phyloP scores from a whole-genome alignment of 1,140 invertebrate genomes.

The Octopus sinensis region DNA sequence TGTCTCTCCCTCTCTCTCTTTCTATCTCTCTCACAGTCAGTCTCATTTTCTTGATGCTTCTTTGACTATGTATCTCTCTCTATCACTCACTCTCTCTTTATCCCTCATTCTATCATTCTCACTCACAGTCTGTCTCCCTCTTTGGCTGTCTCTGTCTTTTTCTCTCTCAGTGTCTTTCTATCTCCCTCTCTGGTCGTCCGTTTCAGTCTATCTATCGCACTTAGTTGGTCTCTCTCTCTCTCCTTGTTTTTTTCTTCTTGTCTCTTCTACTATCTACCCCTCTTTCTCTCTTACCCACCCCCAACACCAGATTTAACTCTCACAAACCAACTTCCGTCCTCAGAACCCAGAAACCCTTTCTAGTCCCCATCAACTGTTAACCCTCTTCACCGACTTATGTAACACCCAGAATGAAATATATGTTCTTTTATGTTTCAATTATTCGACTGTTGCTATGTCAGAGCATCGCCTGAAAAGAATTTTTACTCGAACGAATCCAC shows the following conservation, averaged over 20 bases:
- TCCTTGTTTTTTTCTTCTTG: background rate
- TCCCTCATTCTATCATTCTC: slow-evolving; percentile 19
- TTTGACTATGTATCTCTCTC: slow-evolving; percentile 18
- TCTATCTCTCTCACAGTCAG: slow-evolving; percentile 22
- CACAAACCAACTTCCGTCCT: too few species aligned
- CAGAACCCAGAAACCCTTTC: too few species aligned
- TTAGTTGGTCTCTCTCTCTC: background rate
- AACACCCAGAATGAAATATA: too few species aligned
- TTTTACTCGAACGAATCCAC: too few species aligned
- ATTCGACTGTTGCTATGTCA: too few species aligned
- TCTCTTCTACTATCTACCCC: background rate
- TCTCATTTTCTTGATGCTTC: slow-evolving; percentile 18
- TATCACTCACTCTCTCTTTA: slow-evolving; percentile 19
- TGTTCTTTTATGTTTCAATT: too few species aligned
- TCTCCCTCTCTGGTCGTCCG: background rate
- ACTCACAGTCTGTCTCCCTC: slow-evolving; percentile 17
- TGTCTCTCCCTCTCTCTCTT: slow-evolving; percentile 10
- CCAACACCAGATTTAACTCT: too few species aligned
- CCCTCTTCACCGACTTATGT: too few species aligned
- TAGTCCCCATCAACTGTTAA: too few species aligned
- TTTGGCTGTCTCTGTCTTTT: slow-evolving; percentile 22
- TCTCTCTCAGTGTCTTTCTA: background rate
- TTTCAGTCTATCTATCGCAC: slow-evolving; percentile 2
- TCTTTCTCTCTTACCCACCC: background rate
- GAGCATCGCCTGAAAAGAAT: too few species aligned